Evolutionary conservation across 2,797 vertebrate genomes (phyloP).

Genomic region (Eulemur rubriventer): DNA sequence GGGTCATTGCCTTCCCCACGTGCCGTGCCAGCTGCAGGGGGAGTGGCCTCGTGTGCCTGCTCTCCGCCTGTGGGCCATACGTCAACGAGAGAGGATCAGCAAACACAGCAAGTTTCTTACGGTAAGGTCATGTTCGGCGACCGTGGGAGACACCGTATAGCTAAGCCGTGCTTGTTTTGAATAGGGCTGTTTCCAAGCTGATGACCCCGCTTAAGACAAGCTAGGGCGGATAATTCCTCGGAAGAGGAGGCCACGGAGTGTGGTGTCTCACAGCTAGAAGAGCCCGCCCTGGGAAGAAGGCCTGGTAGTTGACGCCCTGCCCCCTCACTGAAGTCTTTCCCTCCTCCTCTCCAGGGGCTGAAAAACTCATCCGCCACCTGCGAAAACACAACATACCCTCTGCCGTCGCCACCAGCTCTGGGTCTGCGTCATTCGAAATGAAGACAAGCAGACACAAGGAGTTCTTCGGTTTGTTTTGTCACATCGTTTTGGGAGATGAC

Average conservation of each 20-base stretch:
- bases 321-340: neutral
- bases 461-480: constrained; percentile 91
- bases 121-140: neutral
- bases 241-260: neutral
- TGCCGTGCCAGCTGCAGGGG: too few species aligned
- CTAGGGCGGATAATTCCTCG: neutral
- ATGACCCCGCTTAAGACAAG: neutral
- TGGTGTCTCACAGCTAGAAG: neutral
- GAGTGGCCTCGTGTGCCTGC: neutral
- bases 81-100: neutral
- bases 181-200: fast-evolving
- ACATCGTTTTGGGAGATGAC: constrained; percentile 93
- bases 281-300: neutral
- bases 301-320: fast-evolving
- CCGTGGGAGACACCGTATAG: neutral
- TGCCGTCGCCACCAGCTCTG: constrained; percentile 93
- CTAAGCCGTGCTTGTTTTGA: neutral
- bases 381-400: constrained; percentile 87
- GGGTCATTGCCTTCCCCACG: neutral
- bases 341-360: constrained; percentile 86
- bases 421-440: constrained; percentile 83
- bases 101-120: neutral
- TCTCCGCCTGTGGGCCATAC: too few species aligned
- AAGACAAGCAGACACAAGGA: constrained; percentile 90
- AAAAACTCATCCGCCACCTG: constrained; percentile 90